These are phyloP conservation scores for Papilio dardanus DNA, from an alignment of 1,140 invertebrate species.

Conservation along the genomic window DNA sequence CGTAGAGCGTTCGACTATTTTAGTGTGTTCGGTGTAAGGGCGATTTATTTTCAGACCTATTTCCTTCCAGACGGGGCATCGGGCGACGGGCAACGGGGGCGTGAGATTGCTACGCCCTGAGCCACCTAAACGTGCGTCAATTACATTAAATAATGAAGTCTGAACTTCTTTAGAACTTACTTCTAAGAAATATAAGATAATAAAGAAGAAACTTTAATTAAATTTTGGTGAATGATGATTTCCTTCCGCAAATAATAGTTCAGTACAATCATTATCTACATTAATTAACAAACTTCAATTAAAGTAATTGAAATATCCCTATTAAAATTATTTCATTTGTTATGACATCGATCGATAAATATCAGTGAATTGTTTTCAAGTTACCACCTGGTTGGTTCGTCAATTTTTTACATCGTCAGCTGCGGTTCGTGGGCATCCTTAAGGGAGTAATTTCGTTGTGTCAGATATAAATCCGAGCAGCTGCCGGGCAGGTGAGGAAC, in stretches of 20 bases:
- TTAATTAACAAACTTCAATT: neutral
- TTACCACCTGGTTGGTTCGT: slow-evolving; percentile 40
- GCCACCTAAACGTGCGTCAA: slow-evolving; percentile 20
- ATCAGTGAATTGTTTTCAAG: slow-evolving; percentile 17
- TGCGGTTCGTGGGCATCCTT: slow-evolving; percentile 53
- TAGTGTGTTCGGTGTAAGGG: slow-evolving; percentile 72
- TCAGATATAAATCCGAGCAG: slow-evolving; percentile 71
- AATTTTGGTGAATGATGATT: slow-evolving; percentile 1
- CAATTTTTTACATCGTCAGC: slow-evolving; percentile 51
- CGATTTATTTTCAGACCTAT: slow-evolving; percentile 80
- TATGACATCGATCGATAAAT: neutral
- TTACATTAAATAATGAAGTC: slow-evolving; percentile 34
- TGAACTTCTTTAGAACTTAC: slow-evolving; percentile 14
- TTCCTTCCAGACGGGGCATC: slow-evolving; percentile 65
- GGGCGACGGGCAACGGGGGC: slow-evolving; percentile 45
- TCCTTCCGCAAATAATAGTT: neutral
- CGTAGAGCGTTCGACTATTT: slow-evolving; percentile 72
- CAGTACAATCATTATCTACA: neutral
- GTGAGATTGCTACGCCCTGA: slow-evolving; percentile 35
- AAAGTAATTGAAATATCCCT: neutral
- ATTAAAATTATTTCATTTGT: neutral
- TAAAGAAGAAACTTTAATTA: neutral
- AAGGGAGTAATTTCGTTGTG: slow-evolving; percentile 62
- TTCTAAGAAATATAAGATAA: slow-evolving; percentile 4
- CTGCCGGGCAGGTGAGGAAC: slow-evolving; percentile 73